phyloP scores from a whole-genome alignment of 2,797 vertebrate species.

The Sebastes minor region DNA sequence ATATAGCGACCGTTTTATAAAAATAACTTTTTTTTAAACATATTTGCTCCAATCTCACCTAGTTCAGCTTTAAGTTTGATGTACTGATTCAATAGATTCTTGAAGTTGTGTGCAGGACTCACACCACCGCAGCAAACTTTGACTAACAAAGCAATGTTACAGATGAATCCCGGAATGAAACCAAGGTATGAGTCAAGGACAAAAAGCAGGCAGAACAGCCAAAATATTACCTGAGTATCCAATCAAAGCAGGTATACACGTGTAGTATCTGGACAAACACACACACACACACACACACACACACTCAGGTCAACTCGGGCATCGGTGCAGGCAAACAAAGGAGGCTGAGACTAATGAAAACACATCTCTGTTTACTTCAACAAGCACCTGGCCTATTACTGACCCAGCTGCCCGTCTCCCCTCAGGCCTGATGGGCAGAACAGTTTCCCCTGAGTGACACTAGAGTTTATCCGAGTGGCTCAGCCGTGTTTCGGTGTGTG shows the following conservation, averaged over 20 bases:
- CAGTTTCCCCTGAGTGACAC: conserved; percentile 8
- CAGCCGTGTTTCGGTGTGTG: not conserved
- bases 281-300: not conserved
- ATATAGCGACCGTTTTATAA: too few species aligned
- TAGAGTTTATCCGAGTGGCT: not conserved
- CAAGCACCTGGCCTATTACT: conserved; percentile 6
- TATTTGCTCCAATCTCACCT: too few species aligned
- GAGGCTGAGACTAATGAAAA: not conserved
- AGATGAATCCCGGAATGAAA: not conserved
- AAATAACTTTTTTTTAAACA: too few species aligned
- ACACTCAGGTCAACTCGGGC: not conserved
- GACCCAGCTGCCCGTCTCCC: not conserved
- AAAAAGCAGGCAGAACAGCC: not conserved
- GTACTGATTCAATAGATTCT: not conserved
- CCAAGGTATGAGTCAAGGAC: not conserved
- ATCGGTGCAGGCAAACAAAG: not conserved
- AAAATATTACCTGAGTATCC: not conserved
- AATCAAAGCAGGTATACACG: not conserved
- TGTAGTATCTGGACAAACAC: not conserved
- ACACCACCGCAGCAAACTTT: not conserved
- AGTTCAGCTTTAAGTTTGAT: not conserved
- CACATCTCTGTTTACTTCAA: conserved; percentile 9
- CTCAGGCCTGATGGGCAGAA: conserved; percentile 3
- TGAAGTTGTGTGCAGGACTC: not conserved
- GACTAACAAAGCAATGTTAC: not conserved